phyloP scores from a whole-genome alignment of 2,113 vertebrate genomes.

The Pithys albifrons region DNA sequence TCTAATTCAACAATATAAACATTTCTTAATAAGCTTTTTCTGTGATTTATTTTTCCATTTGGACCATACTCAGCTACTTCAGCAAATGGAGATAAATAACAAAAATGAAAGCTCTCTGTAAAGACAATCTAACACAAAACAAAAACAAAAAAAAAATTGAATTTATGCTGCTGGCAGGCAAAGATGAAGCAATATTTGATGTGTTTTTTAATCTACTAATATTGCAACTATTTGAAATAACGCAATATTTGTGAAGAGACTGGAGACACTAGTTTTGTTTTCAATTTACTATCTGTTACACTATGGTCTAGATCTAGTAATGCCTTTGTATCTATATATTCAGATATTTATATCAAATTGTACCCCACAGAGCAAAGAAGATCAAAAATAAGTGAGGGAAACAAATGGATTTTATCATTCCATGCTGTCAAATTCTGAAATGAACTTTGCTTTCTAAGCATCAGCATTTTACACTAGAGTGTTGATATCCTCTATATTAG shows the following conservation, averaged over 20 bases:
- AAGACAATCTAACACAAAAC: neutral
- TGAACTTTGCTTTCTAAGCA: neutral
- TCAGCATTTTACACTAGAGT: neutral
- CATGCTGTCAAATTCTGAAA: neutral
- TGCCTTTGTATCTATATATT: neutral
- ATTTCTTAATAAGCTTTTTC: conserved; percentile 57
- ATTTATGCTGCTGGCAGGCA: conserved; percentile 35
- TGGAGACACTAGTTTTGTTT: neutral
- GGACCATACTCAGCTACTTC: conserved; percentile 26
- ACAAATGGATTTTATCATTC: rapidly evolving
- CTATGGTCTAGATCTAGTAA: neutral
- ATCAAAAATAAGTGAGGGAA: neutral
- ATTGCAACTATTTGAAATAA: conserved; percentile 20
- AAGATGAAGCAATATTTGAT: conserved; percentile 41
- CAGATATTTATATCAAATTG: neutral
- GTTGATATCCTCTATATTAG: neutral
- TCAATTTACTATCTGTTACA: neutral
- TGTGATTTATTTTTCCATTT: conserved; percentile 64
- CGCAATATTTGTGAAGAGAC: neutral
- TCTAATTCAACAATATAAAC: conserved; percentile 55
- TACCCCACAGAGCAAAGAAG: neutral
- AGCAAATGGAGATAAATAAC: conserved; percentile 72
- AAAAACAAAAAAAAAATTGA: conserved; percentile 37
- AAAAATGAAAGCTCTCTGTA: conserved; percentile 13
- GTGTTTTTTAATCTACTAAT: neutral